phyloP scores from a whole-genome alignment of 1,140 invertebrate genomes.

The Micrasema minimum region DNA sequence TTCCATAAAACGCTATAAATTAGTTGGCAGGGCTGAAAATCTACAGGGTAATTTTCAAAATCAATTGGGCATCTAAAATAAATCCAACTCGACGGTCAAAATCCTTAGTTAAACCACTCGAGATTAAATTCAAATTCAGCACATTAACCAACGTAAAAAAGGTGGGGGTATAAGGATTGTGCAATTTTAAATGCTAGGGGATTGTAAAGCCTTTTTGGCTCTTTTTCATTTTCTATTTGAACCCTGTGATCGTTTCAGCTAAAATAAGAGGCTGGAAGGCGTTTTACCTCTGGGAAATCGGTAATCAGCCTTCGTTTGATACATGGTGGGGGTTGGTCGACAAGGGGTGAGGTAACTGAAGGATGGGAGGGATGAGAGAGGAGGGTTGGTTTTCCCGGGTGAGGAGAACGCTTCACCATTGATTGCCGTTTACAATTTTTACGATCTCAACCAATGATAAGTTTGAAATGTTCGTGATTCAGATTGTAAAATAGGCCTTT shows the following conservation, averaged over 20 bases:
- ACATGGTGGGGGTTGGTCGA: constrained; percentile 31
- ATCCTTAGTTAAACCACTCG: constrained; percentile 1
- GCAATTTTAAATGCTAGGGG: too few relatives aligned
- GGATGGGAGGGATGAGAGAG: background rate
- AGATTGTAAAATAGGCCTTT: too few relatives aligned
- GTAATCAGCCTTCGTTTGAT: constrained; percentile 41
- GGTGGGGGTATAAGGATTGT: too few relatives aligned
- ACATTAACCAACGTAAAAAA: too few relatives aligned
- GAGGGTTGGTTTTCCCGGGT: constrained; percentile 16
- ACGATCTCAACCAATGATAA: constrained; percentile 21
- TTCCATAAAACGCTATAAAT: constrained; percentile 21
- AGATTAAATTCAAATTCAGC: too few relatives aligned
- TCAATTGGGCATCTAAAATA: constrained; percentile 34
- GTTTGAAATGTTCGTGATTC: background rate
- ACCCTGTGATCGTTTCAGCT: background rate
- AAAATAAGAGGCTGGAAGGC: constrained; percentile 36
- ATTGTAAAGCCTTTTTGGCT: background rate
- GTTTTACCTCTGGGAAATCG: constrained; percentile 44
- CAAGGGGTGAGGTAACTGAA: background rate
- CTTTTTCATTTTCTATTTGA: background rate
- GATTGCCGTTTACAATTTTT: constrained; percentile 41
- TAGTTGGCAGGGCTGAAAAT: constrained; percentile 13
- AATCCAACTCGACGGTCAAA: constrained; percentile 22
- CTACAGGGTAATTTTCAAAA: constrained; percentile 32
- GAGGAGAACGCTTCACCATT: constrained; percentile 28